Conservation (phyloP, 2,797 vertebrate genomes). For the Crenichthys baileyi region DNA sequence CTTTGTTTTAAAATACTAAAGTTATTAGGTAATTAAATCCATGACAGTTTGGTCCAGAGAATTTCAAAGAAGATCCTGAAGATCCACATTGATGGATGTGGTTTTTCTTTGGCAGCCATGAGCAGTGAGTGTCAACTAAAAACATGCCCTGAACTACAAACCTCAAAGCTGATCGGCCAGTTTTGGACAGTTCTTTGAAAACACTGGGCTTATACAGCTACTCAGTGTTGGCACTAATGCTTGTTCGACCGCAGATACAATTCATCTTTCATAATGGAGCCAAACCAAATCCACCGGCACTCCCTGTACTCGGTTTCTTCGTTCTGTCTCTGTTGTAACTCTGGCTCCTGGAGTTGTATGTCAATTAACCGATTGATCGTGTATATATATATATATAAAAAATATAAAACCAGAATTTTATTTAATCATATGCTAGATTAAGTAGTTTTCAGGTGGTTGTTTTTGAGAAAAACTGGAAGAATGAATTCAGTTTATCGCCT, state of each 20-base stretch:
- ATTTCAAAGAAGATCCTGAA: not conserved
- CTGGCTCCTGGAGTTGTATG: not conserved
- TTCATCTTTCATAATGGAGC: not conserved
- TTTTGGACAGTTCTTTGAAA: slow-evolving; percentile 11
- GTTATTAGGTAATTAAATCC: not conserved
- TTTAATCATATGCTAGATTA: not conserved
- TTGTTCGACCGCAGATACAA: slow-evolving; percentile 5
- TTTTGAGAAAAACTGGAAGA: not conserved
- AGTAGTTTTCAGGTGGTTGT: not conserved
- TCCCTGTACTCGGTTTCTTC: not conserved
- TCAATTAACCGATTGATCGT: not conserved
- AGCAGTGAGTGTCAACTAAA: not conserved
- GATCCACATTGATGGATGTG: too few species aligned
- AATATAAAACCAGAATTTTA: not conserved
- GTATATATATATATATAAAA: not conserved
- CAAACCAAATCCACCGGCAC: slow-evolving; percentile 25
- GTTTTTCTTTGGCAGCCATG: not conserved
- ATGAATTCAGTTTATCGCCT: not conserved
- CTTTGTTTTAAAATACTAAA: not conserved
- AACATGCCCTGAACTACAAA: not conserved
- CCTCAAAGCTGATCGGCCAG: slow-evolving; percentile 13
- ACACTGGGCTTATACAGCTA: not conserved
- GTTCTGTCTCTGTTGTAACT: not conserved
- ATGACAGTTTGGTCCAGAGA: not conserved
- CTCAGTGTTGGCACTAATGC: not conserved